phyloP scores from a whole-genome alignment of 2,797 vertebrate species.

The Manis pentadactyla region DNA sequence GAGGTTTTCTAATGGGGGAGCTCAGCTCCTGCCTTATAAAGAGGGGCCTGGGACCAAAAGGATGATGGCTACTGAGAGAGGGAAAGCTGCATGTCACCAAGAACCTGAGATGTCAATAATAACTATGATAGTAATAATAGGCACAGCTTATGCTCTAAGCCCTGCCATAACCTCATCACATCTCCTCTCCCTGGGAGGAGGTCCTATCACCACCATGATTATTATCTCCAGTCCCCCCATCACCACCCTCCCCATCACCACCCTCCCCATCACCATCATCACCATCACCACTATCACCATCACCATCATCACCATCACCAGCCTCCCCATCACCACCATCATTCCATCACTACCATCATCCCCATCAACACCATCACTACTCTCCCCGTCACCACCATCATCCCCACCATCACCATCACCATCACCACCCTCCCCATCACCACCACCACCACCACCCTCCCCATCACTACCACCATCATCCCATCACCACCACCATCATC shows the following conservation, averaged over 20 bases:
- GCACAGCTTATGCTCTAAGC: not conserved
- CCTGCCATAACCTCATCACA: not conserved
- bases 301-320: fast-evolving
- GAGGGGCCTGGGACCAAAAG: not conserved
- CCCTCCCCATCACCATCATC: fast-evolving
- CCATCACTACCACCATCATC: fast-evolving
- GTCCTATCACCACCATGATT: fast-evolving
- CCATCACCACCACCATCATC: fast-evolving
- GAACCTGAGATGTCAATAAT: not conserved
- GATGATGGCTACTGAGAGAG: not conserved
- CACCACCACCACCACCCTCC: fast-evolving
- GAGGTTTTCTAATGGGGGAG: not conserved
- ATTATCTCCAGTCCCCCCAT: fast-evolving
- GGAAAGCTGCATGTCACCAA: not conserved
- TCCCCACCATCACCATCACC: fast-evolving
- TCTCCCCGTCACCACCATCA: fast-evolving
- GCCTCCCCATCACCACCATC: too few relatives aligned
- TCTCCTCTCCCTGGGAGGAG: not conserved
- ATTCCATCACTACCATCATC: not conserved
- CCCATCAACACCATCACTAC: too few relatives aligned
- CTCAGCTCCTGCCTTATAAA: not conserved
- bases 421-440: fast-evolving
- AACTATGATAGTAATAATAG: not conserved
- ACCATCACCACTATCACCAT: fast-evolving
- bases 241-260: fast-evolving